Conservation (phyloP, 2,113 vertebrate genomes). For the Sceloporus tristichus region DNA sequence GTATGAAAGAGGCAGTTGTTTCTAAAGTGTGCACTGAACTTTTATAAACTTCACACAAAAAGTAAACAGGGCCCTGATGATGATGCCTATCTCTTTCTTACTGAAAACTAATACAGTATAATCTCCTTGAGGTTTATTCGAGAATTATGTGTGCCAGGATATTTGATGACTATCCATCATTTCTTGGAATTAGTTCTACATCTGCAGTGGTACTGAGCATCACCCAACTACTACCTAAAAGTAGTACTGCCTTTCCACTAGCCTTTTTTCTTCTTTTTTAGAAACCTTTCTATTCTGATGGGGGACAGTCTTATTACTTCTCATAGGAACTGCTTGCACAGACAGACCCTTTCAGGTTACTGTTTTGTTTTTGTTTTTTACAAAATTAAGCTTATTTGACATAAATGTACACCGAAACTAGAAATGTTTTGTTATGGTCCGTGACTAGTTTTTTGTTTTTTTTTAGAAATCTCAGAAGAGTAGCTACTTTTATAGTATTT, state of each 20-base stretch:
- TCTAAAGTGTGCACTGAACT: conserved; percentile 41
- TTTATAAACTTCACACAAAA: fast-evolving
- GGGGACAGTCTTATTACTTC: not conserved
- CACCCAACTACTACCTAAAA: not conserved
- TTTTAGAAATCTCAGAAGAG: not conserved
- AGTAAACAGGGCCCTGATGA: not conserved
- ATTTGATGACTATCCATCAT: not conserved
- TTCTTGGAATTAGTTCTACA: not conserved
- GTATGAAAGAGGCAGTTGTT: not conserved
- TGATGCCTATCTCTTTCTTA: not conserved
- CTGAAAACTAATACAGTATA: not conserved
- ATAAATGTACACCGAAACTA: not conserved
- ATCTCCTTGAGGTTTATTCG: not conserved
- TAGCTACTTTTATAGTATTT: not conserved
- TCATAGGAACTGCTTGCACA: not conserved
- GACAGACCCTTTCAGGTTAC: fast-evolving
- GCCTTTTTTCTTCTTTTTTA: not conserved
- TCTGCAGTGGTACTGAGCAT: fast-evolving
- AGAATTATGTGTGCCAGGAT: not conserved
- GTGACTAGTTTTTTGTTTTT: not conserved
- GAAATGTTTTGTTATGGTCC: not conserved
- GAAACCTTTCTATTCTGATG: not conserved
- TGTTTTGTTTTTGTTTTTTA: not conserved
- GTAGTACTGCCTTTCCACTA: conserved; percentile 11
- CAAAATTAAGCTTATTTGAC: not conserved